These are phyloP conservation scores for Limnephilus lunatus DNA, from an alignment of 2,888 invertebrate genomes.

Conservation along the genomic window DNA sequence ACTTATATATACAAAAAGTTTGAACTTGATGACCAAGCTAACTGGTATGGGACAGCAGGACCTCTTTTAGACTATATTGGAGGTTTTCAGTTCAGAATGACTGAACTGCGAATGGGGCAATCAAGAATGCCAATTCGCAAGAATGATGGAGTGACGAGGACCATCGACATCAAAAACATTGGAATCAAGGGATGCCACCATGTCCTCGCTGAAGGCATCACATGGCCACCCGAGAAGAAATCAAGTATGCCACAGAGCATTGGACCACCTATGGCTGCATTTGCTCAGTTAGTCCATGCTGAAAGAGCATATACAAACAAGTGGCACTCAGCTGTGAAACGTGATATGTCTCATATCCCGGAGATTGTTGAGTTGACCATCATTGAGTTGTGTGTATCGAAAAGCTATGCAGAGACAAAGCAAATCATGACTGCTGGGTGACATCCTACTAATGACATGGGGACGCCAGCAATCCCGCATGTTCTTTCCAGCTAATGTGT, in stretches of 20 bases:
- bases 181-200: neutral
- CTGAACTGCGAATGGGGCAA: constrained; percentile 11
- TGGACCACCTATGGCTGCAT: neutral
- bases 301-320: neutral
- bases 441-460: neutral
- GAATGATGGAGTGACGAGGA: neutral
- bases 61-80: constrained; percentile 14
- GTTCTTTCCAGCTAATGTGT: too few relatives aligned
- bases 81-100: constrained; percentile 6
- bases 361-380: constrained; percentile 28
- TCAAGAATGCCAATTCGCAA: constrained; percentile 19
- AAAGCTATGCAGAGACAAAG: neutral
- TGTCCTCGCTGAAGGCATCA: constrained; percentile 26
- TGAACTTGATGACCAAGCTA: neutral
- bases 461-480: constrained; percentile 3
- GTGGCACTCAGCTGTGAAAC: neutral
- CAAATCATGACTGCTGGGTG: neutral
- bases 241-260: constrained; percentile 31
- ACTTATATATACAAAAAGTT: neutral
- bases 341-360: constrained; percentile 18
- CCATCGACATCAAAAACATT: neutral
- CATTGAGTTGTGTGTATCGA: neutral
- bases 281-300: neutral
- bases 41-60: constrained; percentile 47
- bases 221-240: constrained; percentile 45